phyloP scores from a whole-genome alignment of 2,888 invertebrate species.

The Drosophila hamatofila region DNA sequence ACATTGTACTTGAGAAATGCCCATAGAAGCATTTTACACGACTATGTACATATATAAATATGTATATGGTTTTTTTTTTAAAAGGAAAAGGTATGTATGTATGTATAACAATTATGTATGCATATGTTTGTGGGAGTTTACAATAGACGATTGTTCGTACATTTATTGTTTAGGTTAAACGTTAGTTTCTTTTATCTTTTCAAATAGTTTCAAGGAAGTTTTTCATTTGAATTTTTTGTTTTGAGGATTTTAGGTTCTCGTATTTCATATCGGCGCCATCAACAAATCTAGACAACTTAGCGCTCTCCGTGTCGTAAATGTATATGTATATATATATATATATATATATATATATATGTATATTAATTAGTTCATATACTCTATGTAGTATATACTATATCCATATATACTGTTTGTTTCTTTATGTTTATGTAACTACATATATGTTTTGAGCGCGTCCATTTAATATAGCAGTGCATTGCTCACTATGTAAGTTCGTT shows the following conservation, averaged over 20 bases:
- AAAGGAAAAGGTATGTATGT: conserved; percentile 14
- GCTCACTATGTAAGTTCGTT: conserved; percentile 58
- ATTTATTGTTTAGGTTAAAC: conserved; percentile 57
- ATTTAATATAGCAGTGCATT: conserved; percentile 59
- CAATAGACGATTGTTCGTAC: conserved; percentile 73
- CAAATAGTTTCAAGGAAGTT: conserved; percentile 51
- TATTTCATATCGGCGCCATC: conserved; percentile 46
- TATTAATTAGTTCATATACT: conserved; percentile 16
- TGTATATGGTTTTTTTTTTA: conserved; percentile 1
- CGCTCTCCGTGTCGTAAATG: conserved; percentile 14
- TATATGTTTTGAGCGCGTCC: conserved; percentile 28
- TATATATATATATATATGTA: conserved; percentile 15
- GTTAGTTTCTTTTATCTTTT: conserved; percentile 34
- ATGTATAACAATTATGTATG: conserved; percentile 19
- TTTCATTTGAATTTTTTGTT: conserved; percentile 7
- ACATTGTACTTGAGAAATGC: conserved; percentile 61
- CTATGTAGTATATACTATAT: conserved; percentile 7
- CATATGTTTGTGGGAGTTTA: conserved; percentile 50
- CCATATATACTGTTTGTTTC: conserved; percentile 34
- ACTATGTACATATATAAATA: not conserved
- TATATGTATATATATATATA: conserved; percentile 16
- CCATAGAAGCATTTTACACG: conserved; percentile 20
- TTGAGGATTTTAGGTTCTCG: conserved; percentile 43
- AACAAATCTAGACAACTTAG: conserved; percentile 30
- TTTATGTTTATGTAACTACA: conserved; percentile 34